Base-by-base conservation (phyloP, 2,888 invertebrate genomes). In the Spodoptera littoralis region DNA sequence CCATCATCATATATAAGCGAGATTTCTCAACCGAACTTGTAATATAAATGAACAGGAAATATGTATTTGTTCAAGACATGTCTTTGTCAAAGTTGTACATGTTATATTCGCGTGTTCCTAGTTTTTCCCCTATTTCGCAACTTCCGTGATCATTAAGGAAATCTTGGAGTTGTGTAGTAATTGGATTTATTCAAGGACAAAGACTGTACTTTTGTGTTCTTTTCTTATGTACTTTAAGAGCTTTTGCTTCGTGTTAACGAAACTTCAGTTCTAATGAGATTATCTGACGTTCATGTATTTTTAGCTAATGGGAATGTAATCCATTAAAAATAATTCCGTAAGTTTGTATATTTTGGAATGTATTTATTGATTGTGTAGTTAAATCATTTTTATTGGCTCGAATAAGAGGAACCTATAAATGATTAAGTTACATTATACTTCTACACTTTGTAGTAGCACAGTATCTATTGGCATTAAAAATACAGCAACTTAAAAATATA, bases 131-230 rank as follows among this genome's bases (percentile, higher is more conserved):
- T 52, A 44, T 47, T 46, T 22, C n/a, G 11, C 3, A 64, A 68
- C 52, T 62, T 74, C 74, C 5, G 12, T 47, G 49, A 74, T 69
- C 41, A 62, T 68, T 58, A 73, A 46, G 55, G 22, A 68, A 74
- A 59, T 61, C 45, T 49, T 41, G 11, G 45, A 73, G 54, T 53
- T 59, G 8, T 45, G 13, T 27, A 45, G 57, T 73, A 58, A 66
- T 66, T 70, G 51, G 60, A 60, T 66, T 57, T 60, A 54, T 57
- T 54, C 3, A n/a, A 9, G 36, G 46, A 24, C 4, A 9, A 42
- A 43, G 11, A 55, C 24, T 42, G 4, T 27, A 27, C 27, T 27
- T 27, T 5, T 27, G 4, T 4, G 27, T n/a, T n/a, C 18, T 42
- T 22, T 27, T 11, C 11, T 4, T 1, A 11, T 18, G 5, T 50